Evolutionary conservation across 2,888 invertebrate genomes (phyloP).

Genomic region (Harpagoxenus sublaevis): DNA sequence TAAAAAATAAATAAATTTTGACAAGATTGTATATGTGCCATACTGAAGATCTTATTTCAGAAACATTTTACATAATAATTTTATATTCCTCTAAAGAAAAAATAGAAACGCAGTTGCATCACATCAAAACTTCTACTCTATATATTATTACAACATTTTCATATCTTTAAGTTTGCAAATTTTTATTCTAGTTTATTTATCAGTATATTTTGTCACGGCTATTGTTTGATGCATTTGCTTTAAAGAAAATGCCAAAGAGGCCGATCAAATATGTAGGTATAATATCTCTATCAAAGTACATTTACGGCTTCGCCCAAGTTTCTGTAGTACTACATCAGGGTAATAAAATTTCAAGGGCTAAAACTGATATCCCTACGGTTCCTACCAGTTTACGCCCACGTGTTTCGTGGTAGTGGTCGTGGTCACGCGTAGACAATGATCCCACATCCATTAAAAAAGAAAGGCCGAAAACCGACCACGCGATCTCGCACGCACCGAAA

Average conservation of each 20-base stretch:
- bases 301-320: neutral
- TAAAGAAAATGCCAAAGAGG: neutral
- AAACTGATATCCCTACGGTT: neutral
- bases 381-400: constrained; percentile 37
- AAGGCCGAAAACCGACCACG: constrained; percentile 1
- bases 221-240: neutral
- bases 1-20: neutral
- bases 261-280: neutral
- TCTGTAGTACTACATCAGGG: neutral
- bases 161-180: neutral
- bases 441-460: constrained; percentile 48
- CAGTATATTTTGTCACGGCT: neutral
- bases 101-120: neutral
- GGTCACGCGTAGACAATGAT: constrained; percentile 53
- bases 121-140: neutral
- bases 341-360: constrained; percentile 25
- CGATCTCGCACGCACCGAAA: constrained; percentile 26
- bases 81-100: neutral
- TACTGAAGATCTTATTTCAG: neutral
- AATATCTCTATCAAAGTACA: neutral
- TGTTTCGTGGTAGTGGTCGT: neutral
- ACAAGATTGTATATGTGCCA: neutral
- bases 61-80: neutral
- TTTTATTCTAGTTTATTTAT: neutral
- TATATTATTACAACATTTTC: neutral